Evolutionary conservation across 2,888 invertebrate genomes (phyloP).

Genomic region (Plusia festucae): DNA sequence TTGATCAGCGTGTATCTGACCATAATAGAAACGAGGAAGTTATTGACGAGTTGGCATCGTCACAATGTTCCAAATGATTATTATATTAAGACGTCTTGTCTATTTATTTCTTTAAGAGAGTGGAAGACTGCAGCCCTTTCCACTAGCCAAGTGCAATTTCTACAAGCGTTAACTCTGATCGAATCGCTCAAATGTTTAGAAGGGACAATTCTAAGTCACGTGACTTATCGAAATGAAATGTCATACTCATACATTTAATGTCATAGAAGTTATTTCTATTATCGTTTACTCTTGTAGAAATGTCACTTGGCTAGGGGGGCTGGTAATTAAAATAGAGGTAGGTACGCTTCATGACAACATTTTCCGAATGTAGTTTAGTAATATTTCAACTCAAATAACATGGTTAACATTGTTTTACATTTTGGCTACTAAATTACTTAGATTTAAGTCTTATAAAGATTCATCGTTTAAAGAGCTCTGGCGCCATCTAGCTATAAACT

Average conservation of each 20-base stretch:
- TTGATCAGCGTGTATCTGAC: constrained; percentile 53
- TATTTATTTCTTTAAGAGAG: constrained; percentile 57
- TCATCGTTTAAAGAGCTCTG: not conserved
- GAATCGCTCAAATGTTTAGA: too few relatives aligned
- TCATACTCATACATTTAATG: too few relatives aligned
- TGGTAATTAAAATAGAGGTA: not conserved
- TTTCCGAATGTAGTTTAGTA: not conserved
- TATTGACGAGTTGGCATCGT: constrained; percentile 58
- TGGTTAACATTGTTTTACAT: not conserved
- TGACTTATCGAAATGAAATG: too few relatives aligned
- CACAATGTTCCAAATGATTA: constrained; percentile 46
- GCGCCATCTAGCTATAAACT: not conserved
- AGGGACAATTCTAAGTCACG: too few relatives aligned
- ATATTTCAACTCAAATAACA: not conserved
- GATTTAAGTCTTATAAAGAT: not conserved
- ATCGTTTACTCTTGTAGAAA: too few relatives aligned
- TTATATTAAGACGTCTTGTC: constrained; percentile 49
- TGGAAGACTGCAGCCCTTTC: too few relatives aligned
- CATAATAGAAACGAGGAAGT: constrained; percentile 60
- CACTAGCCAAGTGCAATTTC: too few relatives aligned
- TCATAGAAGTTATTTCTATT: too few relatives aligned
- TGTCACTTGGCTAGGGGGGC: too few relatives aligned
- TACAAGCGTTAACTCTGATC: constrained; percentile 18
- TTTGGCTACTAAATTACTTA: not conserved
- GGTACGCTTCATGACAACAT: not conserved